Base-by-base conservation (phyloP, 2,113 vertebrate genomes). In the Dromaius novaehollandiae region DNA sequence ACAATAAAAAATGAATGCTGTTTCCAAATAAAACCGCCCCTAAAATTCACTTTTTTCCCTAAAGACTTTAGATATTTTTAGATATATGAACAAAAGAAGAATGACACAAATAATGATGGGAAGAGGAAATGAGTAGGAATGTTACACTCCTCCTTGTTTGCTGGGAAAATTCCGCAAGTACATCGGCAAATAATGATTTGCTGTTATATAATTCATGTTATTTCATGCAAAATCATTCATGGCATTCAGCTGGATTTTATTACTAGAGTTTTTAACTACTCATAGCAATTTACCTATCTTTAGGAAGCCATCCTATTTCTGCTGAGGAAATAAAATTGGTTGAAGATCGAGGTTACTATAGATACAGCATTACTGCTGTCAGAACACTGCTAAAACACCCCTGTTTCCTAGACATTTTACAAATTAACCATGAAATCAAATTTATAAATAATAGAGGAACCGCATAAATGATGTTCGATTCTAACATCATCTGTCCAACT, bases 241-340 rank as follows among this genome's bases (percentile, higher is more conserved):
- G 14, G 25, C 34, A 65, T 89, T 94, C 66, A 55, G 78, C 20
- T 44, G 3, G 48, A 61, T 74, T 93, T 75, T 71, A 77, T 44
- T 58, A 84, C 76, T 40, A 28, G 78, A 46, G 61, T 84, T 70
- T 76, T 21, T 36, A 50, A 74, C 70, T 74, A 26, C 26, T 79
- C 55, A 81, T 22, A 91, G 46, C 60, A 95, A 36, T 80, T 86
- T 86, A 90, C 64, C 93, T 83, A 69, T 85, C 82, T 86, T 92
- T 89, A 66, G 91, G 75, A 96, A 95, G 65, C 68, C 84, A 86
- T 75, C n/a, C 20, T 94, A 80, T 69, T 95, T 96, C 91, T 96
- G 89, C 58, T 48, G 25, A 89, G 74, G 94, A 92, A 95, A 90
- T 78, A 63, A 61, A 94, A 80, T 78, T 80, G 63, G 66, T 88